phyloP scores from a whole-genome alignment of 2,888 invertebrate genomes.

The Drymonia ruficornis region DNA sequence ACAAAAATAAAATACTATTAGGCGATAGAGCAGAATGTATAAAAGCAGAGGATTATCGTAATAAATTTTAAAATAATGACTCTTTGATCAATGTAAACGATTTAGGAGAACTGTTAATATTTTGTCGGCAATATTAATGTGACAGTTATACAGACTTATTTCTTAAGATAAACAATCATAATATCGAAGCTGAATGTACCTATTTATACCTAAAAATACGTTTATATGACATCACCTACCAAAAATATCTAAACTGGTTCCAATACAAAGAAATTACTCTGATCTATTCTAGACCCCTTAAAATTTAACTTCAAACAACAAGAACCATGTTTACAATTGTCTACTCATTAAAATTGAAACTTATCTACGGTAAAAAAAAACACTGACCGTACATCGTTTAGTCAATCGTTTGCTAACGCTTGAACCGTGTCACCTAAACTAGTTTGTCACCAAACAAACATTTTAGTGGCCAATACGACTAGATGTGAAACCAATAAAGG shows the following conservation, averaged over 20 bases:
- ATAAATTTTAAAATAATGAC: slow-evolving; percentile 27
- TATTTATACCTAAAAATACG: too few species aligned
- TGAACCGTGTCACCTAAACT: too few species aligned
- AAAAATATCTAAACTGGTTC: not conserved
- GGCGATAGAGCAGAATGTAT: slow-evolving; percentile 8
- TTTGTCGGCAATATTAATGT: slow-evolving; percentile 11
- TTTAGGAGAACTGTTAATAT: slow-evolving; percentile 6
- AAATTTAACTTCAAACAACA: not conserved
- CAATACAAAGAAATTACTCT: not conserved
- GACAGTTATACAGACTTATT: slow-evolving; percentile 5
- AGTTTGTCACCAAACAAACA: not conserved
- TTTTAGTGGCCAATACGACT: not conserved
- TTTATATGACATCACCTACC: too few species aligned
- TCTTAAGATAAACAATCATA: too few species aligned
- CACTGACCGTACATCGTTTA: slow-evolving; percentile 36
- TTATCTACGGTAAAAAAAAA: slow-evolving; percentile 37
- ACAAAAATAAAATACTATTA: slow-evolving; percentile 11
- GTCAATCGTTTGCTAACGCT: slow-evolving; percentile 27
- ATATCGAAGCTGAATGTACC: too few species aligned
- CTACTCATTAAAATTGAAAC: slow-evolving; percentile 27
- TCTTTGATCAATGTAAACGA: not conserved
- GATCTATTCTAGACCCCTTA: not conserved
- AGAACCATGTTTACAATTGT: slow-evolving; percentile 17
- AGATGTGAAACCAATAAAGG: not conserved
- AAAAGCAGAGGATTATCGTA: slow-evolving; percentile 16